A percentile compares a stretch with the other conserved stretches of the same genome.
Conservation (phyloP, 2,888 invertebrate species). For the Andrena trimmerana region DNA sequence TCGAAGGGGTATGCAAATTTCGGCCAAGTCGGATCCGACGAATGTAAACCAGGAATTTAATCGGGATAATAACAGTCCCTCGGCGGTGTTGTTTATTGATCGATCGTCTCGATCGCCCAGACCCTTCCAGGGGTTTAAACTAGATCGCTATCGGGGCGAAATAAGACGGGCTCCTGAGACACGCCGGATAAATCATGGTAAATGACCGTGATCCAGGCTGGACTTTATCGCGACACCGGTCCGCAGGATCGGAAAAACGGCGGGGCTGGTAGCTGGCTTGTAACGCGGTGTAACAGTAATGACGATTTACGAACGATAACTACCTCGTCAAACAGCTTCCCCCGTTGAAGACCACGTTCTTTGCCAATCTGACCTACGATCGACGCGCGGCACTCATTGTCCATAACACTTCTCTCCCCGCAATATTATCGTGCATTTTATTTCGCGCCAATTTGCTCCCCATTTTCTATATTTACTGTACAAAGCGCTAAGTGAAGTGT, state of each 20-base stretch:
- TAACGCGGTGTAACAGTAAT: conserved; percentile 51
- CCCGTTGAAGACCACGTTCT: conserved; percentile 21
- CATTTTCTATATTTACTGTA: not conserved
- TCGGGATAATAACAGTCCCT: conserved; percentile 16
- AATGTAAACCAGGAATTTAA: not conserved
- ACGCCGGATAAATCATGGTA: conserved; percentile 59
- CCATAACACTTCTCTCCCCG: conserved; percentile 1
- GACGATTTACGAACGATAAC: conserved; percentile 70
- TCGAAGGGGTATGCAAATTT: not conserved
- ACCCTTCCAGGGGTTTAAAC: not conserved
- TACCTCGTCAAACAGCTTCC: conserved; percentile 58
- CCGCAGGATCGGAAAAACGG: conserved; percentile 53
- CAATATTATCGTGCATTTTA: conserved; percentile 11
- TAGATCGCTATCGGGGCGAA: conserved; percentile 33
- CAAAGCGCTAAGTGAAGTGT: conserved; percentile 11
- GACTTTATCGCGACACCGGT: conserved; percentile 54
- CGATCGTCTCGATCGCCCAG: conserved; percentile 18
- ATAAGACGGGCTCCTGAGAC: conserved; percentile 18
- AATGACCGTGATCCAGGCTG: conserved; percentile 50
- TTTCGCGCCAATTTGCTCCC: not conserved
- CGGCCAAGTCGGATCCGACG: not conserved
- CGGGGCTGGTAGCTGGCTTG: conserved; percentile 53
- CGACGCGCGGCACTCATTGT: conserved; percentile 39
- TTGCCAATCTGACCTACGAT: conserved; percentile 20
- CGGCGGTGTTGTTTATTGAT: conserved; percentile 3